Conservation (phyloP, 2,888 invertebrate species). For the Dynastes grantii region DNA sequence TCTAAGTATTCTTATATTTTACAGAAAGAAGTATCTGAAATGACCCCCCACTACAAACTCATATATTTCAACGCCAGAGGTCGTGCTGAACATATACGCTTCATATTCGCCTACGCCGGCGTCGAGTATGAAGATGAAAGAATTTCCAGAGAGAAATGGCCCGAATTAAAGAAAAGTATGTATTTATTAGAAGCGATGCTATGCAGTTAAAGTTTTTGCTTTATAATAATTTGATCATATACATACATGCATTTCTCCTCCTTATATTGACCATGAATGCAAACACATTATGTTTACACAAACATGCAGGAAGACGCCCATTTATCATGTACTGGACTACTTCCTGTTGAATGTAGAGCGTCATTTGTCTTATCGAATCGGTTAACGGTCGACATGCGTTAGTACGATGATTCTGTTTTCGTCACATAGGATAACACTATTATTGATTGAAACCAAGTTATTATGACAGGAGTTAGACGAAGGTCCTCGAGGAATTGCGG, state of each 20-base stretch:
- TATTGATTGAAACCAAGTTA: constrained; percentile 33
- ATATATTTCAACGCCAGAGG: constrained; percentile 76
- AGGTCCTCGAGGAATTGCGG: constrained; percentile 13
- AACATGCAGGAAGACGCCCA: too few relatives aligned
- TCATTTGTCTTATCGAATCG: constrained; percentile 9
- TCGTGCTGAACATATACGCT: constrained; percentile 74
- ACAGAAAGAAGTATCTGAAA: constrained; percentile 51
- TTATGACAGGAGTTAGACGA: constrained; percentile 16
- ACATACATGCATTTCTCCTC: too few relatives aligned
- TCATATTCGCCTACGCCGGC: constrained; percentile 74
- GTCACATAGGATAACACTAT: neutral
- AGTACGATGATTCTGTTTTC: neutral
- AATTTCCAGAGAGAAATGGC: constrained; percentile 73
- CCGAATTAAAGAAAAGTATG: constrained; percentile 73
- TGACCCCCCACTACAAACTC: constrained; percentile 71
- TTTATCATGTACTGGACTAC: too few relatives aligned
- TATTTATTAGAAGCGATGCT: constrained; percentile 38
- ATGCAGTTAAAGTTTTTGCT: neutral
- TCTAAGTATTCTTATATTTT: constrained; percentile 47
- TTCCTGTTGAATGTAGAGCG: too few relatives aligned
- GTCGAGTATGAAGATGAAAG: constrained; percentile 74
- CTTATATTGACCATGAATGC: neutral
- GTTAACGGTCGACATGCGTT: neutral
- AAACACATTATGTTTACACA: neutral
- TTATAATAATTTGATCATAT: too few relatives aligned